These are phyloP conservation scores for Parapristionchus giblindavisi DNA, from an alignment of 2,888 invertebrate species.

Conservation along the genomic window DNA sequence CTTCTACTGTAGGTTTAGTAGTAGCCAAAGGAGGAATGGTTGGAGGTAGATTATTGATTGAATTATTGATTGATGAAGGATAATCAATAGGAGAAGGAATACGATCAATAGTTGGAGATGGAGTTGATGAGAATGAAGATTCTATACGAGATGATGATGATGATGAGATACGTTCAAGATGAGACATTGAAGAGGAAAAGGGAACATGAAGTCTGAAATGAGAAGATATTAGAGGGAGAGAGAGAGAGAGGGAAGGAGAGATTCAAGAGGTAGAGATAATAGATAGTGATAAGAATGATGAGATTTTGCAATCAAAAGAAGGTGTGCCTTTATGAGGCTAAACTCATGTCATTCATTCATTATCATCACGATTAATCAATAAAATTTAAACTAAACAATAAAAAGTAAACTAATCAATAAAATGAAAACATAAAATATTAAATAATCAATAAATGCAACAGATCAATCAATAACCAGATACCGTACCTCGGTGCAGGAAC, in stretches of 20 bases:
- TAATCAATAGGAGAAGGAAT: conserved; percentile 40
- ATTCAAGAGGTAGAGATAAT: not conserved
- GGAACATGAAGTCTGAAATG: conserved; percentile 35
- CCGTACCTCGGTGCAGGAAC: conserved; percentile 31
- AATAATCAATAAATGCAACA: conserved; percentile 3
- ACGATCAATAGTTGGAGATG: conserved; percentile 7
- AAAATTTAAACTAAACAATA: not conserved
- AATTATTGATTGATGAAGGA: conserved; percentile 35
- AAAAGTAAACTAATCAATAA: conserved; percentile 1
- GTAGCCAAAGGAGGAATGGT: conserved; percentile 37
- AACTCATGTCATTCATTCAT: too few relatives aligned
- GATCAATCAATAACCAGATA: conserved; percentile 1
- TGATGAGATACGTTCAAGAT: conserved; percentile 27
- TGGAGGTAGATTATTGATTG: conserved; percentile 32
- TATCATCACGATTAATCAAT: too few relatives aligned
- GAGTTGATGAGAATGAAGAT: conserved; percentile 29
- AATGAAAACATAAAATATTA: too few relatives aligned
- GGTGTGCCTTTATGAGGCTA: too few relatives aligned
- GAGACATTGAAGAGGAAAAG: conserved; percentile 37
- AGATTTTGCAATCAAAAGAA: too few relatives aligned
- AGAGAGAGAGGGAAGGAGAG: not conserved
- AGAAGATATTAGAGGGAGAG: not conserved
- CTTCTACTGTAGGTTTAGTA: conserved; percentile 57
- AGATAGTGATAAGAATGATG: not conserved
- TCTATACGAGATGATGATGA: conserved; percentile 19